These are phyloP conservation scores for Rachycentron canadum DNA, from an alignment of 2,797 vertebrate species.

Conservation along the genomic window DNA sequence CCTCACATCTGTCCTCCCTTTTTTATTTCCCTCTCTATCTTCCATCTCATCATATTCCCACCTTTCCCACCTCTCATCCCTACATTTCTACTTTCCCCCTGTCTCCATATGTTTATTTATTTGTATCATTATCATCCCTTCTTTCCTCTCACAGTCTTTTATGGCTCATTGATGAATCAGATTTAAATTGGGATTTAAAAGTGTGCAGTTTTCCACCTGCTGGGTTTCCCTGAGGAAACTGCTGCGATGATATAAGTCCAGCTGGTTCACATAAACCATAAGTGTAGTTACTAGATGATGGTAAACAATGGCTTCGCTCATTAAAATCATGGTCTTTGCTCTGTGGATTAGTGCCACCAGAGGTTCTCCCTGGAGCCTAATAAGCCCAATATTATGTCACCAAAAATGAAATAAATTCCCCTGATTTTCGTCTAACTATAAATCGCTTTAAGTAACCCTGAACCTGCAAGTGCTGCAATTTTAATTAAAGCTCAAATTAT, in stretches of 20 bases:
- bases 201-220: too few relatives aligned
- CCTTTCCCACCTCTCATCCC: neutral
- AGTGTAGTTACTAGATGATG: neutral
- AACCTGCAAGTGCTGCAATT: neutral
- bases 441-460: neutral
- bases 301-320: neutral
- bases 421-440: neutral
- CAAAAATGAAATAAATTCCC: neutral
- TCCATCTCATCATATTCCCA: neutral
- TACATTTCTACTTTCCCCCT: neutral
- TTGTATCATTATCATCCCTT: neutral
- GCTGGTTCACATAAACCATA: too few relatives aligned
- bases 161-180: neutral
- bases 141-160: neutral
- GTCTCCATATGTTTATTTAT: neutral
- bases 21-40: neutral
- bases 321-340: neutral
- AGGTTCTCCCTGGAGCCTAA: conserved; percentile 1
- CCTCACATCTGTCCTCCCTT: neutral
- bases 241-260: too few relatives aligned
- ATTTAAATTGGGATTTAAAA: neutral
- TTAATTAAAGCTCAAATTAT: conserved; percentile 14
- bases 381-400: neutral
- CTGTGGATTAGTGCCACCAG: neutral
- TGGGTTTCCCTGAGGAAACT: too few relatives aligned